Evolutionary conservation across 2,113 vertebrate genomes (phyloP), one percentile per base, ranked within the genome.

Genomic region (Guaruba guarouba): DNA sequence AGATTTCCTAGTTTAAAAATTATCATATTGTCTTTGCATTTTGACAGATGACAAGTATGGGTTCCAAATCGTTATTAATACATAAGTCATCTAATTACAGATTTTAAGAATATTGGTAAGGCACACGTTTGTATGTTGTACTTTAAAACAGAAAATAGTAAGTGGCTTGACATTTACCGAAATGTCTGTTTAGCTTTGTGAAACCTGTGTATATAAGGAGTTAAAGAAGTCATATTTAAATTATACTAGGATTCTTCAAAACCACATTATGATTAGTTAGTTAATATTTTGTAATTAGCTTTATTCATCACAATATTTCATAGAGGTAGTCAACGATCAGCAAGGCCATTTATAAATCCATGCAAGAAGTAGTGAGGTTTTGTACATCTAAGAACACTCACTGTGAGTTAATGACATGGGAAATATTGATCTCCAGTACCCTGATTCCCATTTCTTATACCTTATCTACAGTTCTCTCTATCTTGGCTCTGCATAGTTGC

Each of bases 241-340:
- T 54, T 75, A 54, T 20, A 59, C 3, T 59, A 33, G 11, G 29
- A 86, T 93, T 81, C 61, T 86, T 86, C 27, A 81, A 88, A 94
- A 85, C 41, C 7, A 20, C 15, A 68, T 92, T 90, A 74, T 10
- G 14, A 59, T 77, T 85, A 82, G 63, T 31, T 70, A 78, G 82
- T 63, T 91, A 78, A 70, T 88, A 77, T 55, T 90, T 81, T 88
- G 46, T 70, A 90, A 93, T 93, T 90, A 93, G 16, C 64, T 83
- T 33, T 18, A 88, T 90, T 90, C 76, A 81, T 77, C 82, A 41
- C n/a, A 92, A 64, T 18, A 54, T 39, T 77, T 91, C 43, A 35
- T 1, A 71, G 35, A 88, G 17, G 37, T 27, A 67, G 23, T 25
- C 51, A 91, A 41, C 1, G 1, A 91, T 44, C 82, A 82, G 19